These are phyloP conservation scores for Drosophila atripex DNA, from an alignment of 2,888 invertebrate genomes.

Conservation along the genomic window DNA sequence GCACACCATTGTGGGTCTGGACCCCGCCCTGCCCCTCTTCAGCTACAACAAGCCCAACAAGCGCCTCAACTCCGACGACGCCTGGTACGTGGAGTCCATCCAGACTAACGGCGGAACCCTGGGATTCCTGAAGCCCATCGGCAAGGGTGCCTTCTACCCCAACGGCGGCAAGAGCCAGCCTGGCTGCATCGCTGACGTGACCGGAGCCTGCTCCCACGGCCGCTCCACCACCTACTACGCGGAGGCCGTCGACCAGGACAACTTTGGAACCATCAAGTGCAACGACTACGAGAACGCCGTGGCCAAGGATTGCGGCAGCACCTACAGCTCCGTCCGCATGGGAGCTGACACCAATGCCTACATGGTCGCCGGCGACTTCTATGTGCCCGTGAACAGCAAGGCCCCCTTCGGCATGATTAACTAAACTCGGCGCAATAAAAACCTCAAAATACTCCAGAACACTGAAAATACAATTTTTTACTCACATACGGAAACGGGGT, in stretches of 20 bases:
- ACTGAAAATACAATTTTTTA: not conserved
- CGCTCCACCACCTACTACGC: conserved; percentile 83
- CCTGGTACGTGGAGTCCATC: conserved; percentile 80
- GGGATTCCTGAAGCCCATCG: conserved; percentile 81
- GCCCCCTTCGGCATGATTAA: conserved; percentile 77
- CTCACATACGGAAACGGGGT: not conserved
- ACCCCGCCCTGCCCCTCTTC: conserved; percentile 82
- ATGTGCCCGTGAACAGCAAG: conserved; percentile 77
- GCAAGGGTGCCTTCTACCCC: conserved; percentile 85
- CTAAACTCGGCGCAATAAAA: conserved; percentile 34
- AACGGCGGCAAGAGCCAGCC: conserved; percentile 85
- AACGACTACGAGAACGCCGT: conserved; percentile 64
- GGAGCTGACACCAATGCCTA: conserved; percentile 76
- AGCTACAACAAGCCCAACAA: conserved; percentile 66
- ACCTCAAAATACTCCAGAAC: not conserved
- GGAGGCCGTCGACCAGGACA: conserved; percentile 82
- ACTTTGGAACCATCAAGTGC: conserved; percentile 80
- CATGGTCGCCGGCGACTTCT: conserved; percentile 80
- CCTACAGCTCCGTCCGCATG: conserved; percentile 73
- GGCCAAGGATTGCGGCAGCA: conserved; percentile 63
- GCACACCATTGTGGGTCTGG: conserved; percentile 85
- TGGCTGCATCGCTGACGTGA: conserved; percentile 84
- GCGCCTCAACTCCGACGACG: conserved; percentile 51
- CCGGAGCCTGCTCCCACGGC: conserved; percentile 84
- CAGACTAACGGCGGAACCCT: conserved; percentile 80